phyloP scores from a whole-genome alignment of 2,888 invertebrate species.

The Hipparchia sbordonii region DNA sequence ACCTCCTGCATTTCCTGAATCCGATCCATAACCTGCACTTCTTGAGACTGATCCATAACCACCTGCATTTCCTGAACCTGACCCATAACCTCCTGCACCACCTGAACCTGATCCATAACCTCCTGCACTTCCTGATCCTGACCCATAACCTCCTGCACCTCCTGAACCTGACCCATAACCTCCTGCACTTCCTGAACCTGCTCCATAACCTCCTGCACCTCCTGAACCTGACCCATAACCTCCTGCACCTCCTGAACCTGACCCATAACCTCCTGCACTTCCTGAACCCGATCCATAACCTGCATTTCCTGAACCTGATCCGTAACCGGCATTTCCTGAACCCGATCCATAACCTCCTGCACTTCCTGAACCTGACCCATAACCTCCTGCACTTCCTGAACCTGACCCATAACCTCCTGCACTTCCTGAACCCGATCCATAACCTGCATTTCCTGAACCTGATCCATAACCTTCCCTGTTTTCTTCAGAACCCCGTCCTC shows the following conservation, averaged over 20 bases:
- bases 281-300: background rate
- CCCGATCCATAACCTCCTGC: background rate
- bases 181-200: background rate
- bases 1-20: background rate
- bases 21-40: background rate
- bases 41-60: background rate
- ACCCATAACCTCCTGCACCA: constrained; percentile 3
- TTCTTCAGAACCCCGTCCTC: too few relatives aligned
- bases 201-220: constrained; percentile 1
- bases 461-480: background rate
- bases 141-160: constrained; percentile 5
- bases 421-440: background rate
- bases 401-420: constrained; percentile 7
- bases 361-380: background rate
- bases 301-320: background rate
- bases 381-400: background rate
- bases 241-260: background rate
- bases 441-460: background rate
- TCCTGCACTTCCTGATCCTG: background rate
- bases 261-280: background rate
- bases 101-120: constrained; percentile 1
- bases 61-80: background rate
- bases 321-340: background rate
- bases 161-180: background rate
- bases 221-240: constrained; percentile 4